Conservation (phyloP, 1,140 invertebrate genomes). For the Archivesica marissinica region DNA sequence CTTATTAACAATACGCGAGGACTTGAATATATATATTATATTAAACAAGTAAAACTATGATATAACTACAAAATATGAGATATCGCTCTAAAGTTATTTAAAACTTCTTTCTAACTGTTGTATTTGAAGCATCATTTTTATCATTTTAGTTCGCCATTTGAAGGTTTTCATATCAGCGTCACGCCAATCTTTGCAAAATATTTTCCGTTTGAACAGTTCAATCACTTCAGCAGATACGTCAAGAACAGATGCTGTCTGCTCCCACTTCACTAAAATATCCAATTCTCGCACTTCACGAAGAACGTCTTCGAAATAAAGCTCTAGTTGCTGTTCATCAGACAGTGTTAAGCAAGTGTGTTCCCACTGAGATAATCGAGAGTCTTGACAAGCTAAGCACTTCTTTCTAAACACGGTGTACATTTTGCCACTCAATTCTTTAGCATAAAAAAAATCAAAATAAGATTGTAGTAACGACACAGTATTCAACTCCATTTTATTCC, state of each 20-base stretch:
- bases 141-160: slow-evolving; percentile 42
- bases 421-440: too few relatives aligned
- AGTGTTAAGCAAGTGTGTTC: background rate
- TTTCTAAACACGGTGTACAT: too few relatives aligned
- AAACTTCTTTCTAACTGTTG: slow-evolving; percentile 26
- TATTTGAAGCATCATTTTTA: slow-evolving; percentile 3
- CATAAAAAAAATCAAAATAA: too few relatives aligned
- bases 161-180: slow-evolving; percentile 41
- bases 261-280: slow-evolving; percentile 38
- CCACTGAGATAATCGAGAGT: too few relatives aligned
- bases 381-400: too few relatives aligned
- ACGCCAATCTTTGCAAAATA: slow-evolving; percentile 28
- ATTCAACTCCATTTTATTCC: too few relatives aligned
- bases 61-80: background rate
- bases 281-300: slow-evolving; percentile 6
- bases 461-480: too few relatives aligned
- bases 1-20: background rate
- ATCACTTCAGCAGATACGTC: slow-evolving; percentile 1
- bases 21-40: slow-evolving; percentile 8
- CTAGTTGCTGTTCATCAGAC: slow-evolving; percentile 18
- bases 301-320: slow-evolving; percentile 19
- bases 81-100: background rate
- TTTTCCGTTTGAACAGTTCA: slow-evolving; percentile 23
- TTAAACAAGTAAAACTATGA: background rate
- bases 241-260: background rate